phyloP scores from a whole-genome alignment of 2,113 vertebrate species.

The Phyllostomus hastatus region DNA sequence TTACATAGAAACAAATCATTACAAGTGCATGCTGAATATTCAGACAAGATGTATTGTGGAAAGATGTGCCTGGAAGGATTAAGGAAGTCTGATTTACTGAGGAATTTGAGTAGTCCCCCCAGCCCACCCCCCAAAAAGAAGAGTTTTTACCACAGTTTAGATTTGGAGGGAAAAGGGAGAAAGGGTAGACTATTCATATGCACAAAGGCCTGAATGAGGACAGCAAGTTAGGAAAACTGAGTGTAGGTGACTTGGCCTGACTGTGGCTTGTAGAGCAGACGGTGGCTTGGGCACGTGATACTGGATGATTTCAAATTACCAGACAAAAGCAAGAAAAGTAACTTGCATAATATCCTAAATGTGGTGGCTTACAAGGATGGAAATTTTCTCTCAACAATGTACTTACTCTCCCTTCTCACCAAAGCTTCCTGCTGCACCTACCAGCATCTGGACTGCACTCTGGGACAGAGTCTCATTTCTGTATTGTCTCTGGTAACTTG shows the following conservation, averaged over 20 bases:
- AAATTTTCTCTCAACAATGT: not conserved
- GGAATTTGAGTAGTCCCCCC: not conserved
- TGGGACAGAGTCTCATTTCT: constrained; percentile 56
- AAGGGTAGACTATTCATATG: not conserved
- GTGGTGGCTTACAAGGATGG: not conserved
- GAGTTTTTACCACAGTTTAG: not conserved
- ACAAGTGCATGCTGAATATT: not conserved
- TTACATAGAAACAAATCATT: not conserved
- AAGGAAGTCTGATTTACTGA: not conserved
- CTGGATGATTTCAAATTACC: not conserved
- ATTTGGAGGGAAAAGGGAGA: not conserved
- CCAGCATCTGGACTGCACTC: constrained; percentile 58
- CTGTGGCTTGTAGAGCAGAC: not conserved
- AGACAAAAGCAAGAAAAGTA: not conserved
- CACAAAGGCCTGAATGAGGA: not conserved
- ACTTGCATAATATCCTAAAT: not conserved
- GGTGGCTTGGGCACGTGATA: not conserved
- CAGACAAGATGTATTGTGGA: not conserved
- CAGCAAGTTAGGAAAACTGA: not conserved
- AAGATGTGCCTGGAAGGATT: not conserved
- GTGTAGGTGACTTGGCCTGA: not conserved
- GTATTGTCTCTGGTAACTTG: constrained; percentile 71
- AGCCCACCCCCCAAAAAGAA: not conserved
- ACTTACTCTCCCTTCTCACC: constrained; percentile 71
- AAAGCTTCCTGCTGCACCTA: constrained; percentile 61